These are phyloP conservation scores for Aulostomus chinensis DNA, from an alignment of 2,797 vertebrate genomes.

Conservation along the genomic window DNA sequence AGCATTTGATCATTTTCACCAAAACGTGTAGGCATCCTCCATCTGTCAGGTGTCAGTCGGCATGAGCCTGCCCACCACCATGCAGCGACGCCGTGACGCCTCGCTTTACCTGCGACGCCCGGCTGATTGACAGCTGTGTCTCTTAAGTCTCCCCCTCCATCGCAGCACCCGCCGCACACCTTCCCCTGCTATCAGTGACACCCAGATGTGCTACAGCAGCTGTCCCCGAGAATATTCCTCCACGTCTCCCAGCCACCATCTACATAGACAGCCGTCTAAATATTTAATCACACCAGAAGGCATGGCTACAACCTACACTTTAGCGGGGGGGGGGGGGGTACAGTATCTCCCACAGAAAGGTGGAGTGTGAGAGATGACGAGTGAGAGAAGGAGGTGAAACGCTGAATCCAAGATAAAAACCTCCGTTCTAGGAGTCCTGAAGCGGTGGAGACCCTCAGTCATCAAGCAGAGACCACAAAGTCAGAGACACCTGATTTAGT, in stretches of 20 bases:
- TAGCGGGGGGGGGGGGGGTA: constrained; percentile 62
- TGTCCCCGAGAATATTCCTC: constrained; percentile 75
- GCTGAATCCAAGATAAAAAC: too few relatives aligned
- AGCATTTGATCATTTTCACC: constrained; percentile 14
- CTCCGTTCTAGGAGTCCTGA: too few relatives aligned
- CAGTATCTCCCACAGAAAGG: too few relatives aligned
- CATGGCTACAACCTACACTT: constrained; percentile 57
- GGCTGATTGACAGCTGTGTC: constrained; percentile 73
- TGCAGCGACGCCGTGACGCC: constrained; percentile 25
- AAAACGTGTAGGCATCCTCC: constrained; percentile 27
- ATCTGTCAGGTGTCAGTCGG: constrained; percentile 64
- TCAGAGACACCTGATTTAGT: too few relatives aligned
- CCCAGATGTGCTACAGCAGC: constrained; percentile 78
- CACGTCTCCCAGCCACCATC: constrained; percentile 53
- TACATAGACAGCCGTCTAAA: constrained; percentile 73
- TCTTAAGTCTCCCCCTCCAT: too few relatives aligned
- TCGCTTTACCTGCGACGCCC: constrained; percentile 21
- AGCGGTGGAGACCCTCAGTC: too few relatives aligned
- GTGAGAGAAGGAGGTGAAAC: constrained; percentile 11
- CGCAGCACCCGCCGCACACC: constrained; percentile 59
- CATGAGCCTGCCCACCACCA: constrained; percentile 35
- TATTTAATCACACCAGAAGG: constrained; percentile 77
- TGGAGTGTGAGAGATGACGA: constrained; percentile 26
- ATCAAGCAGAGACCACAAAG: too few relatives aligned
- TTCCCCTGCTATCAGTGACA: constrained; percentile 75